Evolutionary conservation across 2,113 vertebrate genomes (phyloP), one percentile per base, ranked within the genome.

Genomic region (Empidonax alnorum): DNA sequence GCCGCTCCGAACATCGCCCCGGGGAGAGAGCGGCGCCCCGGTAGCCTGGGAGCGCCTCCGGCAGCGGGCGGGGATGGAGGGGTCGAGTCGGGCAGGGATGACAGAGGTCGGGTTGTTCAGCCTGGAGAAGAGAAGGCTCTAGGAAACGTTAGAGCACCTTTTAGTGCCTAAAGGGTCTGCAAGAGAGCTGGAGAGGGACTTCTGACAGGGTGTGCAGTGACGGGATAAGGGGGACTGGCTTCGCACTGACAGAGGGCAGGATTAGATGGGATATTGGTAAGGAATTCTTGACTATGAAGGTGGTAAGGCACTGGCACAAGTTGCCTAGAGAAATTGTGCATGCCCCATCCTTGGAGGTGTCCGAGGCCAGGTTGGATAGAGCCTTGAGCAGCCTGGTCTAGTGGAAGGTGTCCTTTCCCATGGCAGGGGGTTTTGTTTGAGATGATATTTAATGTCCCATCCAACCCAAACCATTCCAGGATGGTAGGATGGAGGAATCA

Each of bases 351-450:
- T 6, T 90, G 30, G 35, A 9, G 35, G 47, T 35, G 55, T 19
- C 1, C 55, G 9, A 42, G 10, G 30, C 41, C n/a, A 33, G 55
- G n/a, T 0, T 41, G 62, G 68, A 44, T 0, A 0, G 44, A 16
- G 28, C 59, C 74, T 39, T 33, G 41, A 42, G n/a, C 55, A 23
- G 0, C 3, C 55, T 55, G 71, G n/a, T 7, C 0, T 9, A 15
- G 62, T 31, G 20, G 22, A 14, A 49, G 3, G 14, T 62, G 47
- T 55, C 24, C 62, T 25, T 53, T 41, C 14, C 28, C 20, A 2
- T 35, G 62, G 16, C 28, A 53, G 5, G 28, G 19, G 19, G 13
- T 10, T 42, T 27, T 21, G 53, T 33, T 47, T 6, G 9, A 4
- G 55, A 22, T 83, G 39, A 27, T 4, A 8, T 61, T 53, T 61